Evolutionary conservation across 2,797 vertebrate species (phyloP).

Genomic region (Cossypha heuglini): DNA sequence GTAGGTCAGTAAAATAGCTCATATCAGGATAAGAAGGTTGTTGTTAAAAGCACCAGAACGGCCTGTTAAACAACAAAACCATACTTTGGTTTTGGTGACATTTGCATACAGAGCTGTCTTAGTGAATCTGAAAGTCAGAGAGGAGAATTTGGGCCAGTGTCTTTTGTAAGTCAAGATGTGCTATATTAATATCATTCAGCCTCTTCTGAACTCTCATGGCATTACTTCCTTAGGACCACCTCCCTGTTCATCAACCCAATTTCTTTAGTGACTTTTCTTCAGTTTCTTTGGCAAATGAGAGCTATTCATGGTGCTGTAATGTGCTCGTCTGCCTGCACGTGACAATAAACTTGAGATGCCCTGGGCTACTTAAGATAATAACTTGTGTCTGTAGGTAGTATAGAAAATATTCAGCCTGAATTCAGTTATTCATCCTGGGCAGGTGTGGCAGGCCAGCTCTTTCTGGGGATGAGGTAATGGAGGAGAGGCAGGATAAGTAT

Average conservation of each 20-base stretch:
- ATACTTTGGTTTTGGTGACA: neutral
- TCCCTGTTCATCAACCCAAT: neutral
- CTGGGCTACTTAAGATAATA: neutral
- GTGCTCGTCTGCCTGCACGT: neutral
- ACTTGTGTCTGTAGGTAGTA: neutral
- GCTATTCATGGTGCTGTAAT: neutral
- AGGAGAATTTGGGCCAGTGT: constrained; percentile 22
- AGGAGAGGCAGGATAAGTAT: neutral
- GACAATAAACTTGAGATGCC: neutral
- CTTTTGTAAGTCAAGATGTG: neutral
- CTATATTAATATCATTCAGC: neutral
- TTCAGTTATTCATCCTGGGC: neutral
- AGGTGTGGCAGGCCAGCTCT: neutral
- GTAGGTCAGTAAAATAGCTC: neutral
- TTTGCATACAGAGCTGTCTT: neutral
- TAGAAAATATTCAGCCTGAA: neutral
- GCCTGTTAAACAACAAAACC: neutral
- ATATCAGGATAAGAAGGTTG: neutral
- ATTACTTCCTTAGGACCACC: neutral
- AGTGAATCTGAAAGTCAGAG: neutral
- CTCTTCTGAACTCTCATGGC: neutral
- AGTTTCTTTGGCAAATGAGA: neutral
- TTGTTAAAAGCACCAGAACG: neutral
- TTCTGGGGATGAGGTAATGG: neutral
- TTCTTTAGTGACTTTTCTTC: neutral